Conservation (phyloP, 2,797 vertebrate species). For the Pipistrellus nathusii region DNA sequence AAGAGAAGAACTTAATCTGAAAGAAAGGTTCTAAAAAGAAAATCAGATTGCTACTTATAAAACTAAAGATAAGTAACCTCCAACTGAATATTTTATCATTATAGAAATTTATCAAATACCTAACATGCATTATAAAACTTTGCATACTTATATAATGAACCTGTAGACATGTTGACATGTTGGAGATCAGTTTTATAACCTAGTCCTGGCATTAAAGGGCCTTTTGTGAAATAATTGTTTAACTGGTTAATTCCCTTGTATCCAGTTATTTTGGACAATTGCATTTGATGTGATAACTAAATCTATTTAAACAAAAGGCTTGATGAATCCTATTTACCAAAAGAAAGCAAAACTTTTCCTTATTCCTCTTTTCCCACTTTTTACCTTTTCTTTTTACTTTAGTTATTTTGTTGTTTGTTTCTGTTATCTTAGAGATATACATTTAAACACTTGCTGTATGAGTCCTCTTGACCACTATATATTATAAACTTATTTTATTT, state of each 20-base stretch:
- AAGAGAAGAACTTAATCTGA: not conserved
- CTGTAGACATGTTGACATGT: not conserved
- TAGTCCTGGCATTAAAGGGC: not conserved
- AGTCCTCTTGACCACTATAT: not conserved
- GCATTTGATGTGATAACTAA: constrained; percentile 3
- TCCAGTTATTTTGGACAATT: not conserved
- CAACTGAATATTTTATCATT: not conserved
- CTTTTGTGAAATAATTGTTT: constrained; percentile 29
- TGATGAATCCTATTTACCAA: not conserved
- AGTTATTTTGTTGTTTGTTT: not conserved
- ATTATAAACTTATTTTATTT: not conserved
- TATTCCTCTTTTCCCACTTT: not conserved
- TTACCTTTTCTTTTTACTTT: not conserved
- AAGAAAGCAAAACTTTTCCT: not conserved
- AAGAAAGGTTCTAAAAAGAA: constrained; percentile 10
- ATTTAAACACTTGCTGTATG: not conserved
- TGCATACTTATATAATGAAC: not conserved
- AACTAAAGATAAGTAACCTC: not conserved
- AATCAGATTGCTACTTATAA: not conserved
- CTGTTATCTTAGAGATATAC: not conserved
- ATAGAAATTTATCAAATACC: not conserved
- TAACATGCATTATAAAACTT: not conserved
- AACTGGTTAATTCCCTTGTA: not conserved
- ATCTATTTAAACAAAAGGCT: constrained; percentile 21
- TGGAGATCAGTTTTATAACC: not conserved